These are phyloP conservation scores for Cerastoderma edule DNA, from an alignment of 2,888 invertebrate species.

Conservation along the genomic window DNA sequence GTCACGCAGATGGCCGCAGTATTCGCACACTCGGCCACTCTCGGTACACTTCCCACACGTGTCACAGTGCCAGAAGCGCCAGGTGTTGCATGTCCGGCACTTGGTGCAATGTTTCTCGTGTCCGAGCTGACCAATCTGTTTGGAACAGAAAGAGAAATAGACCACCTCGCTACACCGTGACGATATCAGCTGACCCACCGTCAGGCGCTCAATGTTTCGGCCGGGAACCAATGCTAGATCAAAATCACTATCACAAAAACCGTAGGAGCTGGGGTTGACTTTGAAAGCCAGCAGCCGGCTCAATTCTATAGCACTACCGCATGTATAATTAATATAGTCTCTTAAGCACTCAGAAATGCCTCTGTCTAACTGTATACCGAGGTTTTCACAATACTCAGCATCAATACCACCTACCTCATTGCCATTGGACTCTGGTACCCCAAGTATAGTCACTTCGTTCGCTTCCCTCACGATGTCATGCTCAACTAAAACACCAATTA, in stretches of 20 bases:
- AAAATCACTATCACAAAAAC: slow-evolving; percentile 55
- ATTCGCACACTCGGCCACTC: slow-evolving; percentile 45
- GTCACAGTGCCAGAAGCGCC: slow-evolving; percentile 54
- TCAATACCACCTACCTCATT: not conserved
- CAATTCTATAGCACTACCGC: slow-evolving; percentile 53
- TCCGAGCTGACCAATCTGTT: slow-evolving; percentile 52
- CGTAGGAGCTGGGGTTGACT: slow-evolving; percentile 45
- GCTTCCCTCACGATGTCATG: slow-evolving; percentile 29
- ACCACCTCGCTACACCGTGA: slow-evolving; percentile 50
- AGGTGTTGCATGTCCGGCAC: slow-evolving; percentile 50
- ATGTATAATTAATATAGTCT: slow-evolving; percentile 58
- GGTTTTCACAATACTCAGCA: slow-evolving; percentile 19
- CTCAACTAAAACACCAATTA: slow-evolving; percentile 37
- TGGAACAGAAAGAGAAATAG: slow-evolving; percentile 57
- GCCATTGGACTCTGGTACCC: slow-evolving; percentile 2
- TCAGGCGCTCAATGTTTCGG: slow-evolving; percentile 46
- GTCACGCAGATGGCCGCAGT: slow-evolving; percentile 51
- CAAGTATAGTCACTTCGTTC: not conserved
- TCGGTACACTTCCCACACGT: slow-evolving; percentile 52
- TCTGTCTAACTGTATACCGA: slow-evolving; percentile 26
- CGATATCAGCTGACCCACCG: slow-evolving; percentile 48
- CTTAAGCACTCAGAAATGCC: slow-evolving; percentile 48
- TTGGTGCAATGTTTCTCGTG: slow-evolving; percentile 53
- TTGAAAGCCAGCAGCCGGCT: slow-evolving; percentile 40
- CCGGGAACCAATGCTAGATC: slow-evolving; percentile 38